Base-by-base conservation (phyloP, 2,888 invertebrate genomes). In the Melanchra persicariae region DNA sequence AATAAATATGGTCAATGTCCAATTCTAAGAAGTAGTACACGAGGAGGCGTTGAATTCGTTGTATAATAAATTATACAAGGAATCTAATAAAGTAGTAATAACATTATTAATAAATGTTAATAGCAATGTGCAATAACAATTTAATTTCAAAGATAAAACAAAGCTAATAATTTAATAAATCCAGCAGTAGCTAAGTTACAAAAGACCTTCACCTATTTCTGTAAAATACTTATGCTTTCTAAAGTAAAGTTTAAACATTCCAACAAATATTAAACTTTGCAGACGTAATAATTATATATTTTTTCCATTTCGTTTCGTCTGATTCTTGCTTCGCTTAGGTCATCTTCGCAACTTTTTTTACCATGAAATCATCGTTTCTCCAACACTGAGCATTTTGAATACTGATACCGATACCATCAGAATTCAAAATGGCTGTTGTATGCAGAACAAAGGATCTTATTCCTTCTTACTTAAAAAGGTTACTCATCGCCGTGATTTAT, bases 281-380 rank as follows among this genome's bases (percentile, higher is more conserved):
- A 49, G 8, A 76, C 34, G 55, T 26, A 55, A 49, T 22, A 26
- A 49, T 49, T 34, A 34, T 43, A 1, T 7, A 76, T 70, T 58
- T 72, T 57, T 81, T 74, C 9, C n/a, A 34, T 57, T 24, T 51
- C 40, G n/a, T 54, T 61, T 54, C 49, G n/a, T 62, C 10, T 17
- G 12, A 54, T 52, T 68, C 65, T 51, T 49, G 63, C 58, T 71
- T 72, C 54, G 82, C 60, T 80, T 66, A 82, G 78, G 66, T 79
- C 73, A 80, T 73, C 68, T 30, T 77, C 10, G 37, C 34, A 12
- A 54, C 69, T 81, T 82, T 79, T 82, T 82, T 82, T 67, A 45
- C 77, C 77, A 51, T 82, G 82, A 77, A 82, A 76, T 82, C 69
- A 83, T 80, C 70, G 71, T 74, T 83, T 71, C 70, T 70, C 49